Evolutionary conservation across 2,113 vertebrate genomes (phyloP).

Genomic region (Todiramphus chloris): DNA sequence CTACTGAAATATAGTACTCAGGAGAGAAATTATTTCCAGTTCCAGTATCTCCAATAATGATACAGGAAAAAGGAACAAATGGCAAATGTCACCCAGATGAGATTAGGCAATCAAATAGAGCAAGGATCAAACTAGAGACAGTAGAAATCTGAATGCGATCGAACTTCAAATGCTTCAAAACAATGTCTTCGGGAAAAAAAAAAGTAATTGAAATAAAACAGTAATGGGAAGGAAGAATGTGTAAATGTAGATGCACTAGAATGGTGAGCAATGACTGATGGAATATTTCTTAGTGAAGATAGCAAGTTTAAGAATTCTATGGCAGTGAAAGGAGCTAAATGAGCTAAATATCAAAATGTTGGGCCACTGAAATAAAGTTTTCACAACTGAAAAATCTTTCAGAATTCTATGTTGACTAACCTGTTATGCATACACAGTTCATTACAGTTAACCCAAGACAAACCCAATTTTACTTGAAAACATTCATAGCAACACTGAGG

Average conservation of each 20-base stretch:
- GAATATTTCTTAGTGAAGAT: background rate
- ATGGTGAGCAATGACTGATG: background rate
- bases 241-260: background rate
- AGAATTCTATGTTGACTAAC: background rate
- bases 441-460: background rate
- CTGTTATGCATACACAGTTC: rapidly evolving
- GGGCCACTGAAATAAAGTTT: background rate
- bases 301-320: background rate
- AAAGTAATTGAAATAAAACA: background rate
- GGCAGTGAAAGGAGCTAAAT: background rate
- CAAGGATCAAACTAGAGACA: background rate
- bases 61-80: rapidly evolving
- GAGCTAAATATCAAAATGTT: background rate
- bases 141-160: background rate
- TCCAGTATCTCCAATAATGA: background rate
- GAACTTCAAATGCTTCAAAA: background rate
- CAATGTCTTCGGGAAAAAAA: background rate
- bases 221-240: background rate
- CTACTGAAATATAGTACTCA: background rate
- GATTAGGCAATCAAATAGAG: background rate
- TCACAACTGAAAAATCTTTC: background rate
- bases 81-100: rapidly evolving
- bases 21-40: background rate
- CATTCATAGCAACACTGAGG: background rate
- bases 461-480: background rate